Percentiles rank a stretch among this genome's conserved stretches.
phyloP scores from a whole-genome alignment of 1,140 invertebrate genomes.

The Drosophila bocki region DNA sequence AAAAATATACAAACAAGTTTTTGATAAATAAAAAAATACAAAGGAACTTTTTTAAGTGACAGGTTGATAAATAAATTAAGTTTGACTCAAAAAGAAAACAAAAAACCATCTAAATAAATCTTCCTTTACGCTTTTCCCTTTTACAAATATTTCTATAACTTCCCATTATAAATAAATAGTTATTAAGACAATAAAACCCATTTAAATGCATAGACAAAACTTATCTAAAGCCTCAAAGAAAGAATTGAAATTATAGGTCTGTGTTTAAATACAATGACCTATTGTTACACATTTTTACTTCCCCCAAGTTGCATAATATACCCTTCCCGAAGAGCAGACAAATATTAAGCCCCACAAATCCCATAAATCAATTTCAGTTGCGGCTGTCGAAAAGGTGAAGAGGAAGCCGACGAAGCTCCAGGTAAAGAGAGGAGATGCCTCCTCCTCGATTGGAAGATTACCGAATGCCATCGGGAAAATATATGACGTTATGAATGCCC shows the following conservation, averaged over 20 bases:
- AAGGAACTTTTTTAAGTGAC: too few relatives aligned
- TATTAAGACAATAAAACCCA: neutral
- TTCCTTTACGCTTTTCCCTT: neutral
- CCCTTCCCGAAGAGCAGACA: slow-evolving; percentile 10
- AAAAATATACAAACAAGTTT: neutral
- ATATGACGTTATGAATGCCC: slow-evolving; percentile 46
- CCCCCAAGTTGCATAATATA: slow-evolving; percentile 10
- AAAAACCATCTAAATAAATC: neutral
- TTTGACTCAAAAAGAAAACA: too few relatives aligned
- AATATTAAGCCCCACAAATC: slow-evolving; percentile 11
- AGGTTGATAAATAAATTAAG: too few relatives aligned
- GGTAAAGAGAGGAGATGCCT: slow-evolving; percentile 9
- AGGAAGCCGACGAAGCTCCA: slow-evolving; percentile 37
- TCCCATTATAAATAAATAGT: neutral
- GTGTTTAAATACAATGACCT: neutral
- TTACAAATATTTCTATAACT: neutral
- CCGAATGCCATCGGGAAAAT: slow-evolving; percentile 47
- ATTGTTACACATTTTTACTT: slow-evolving; percentile 6
- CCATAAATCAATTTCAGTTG: slow-evolving; percentile 67
- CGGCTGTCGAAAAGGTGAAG: slow-evolving; percentile 34
- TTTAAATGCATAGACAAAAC: neutral
- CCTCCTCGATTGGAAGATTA: slow-evolving; percentile 38
- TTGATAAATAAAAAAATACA: too few relatives aligned
- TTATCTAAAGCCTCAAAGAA: too few relatives aligned
- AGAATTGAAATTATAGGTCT: neutral